phyloP scores from a whole-genome alignment of 2,888 invertebrate species.

The Seira ritae region DNA sequence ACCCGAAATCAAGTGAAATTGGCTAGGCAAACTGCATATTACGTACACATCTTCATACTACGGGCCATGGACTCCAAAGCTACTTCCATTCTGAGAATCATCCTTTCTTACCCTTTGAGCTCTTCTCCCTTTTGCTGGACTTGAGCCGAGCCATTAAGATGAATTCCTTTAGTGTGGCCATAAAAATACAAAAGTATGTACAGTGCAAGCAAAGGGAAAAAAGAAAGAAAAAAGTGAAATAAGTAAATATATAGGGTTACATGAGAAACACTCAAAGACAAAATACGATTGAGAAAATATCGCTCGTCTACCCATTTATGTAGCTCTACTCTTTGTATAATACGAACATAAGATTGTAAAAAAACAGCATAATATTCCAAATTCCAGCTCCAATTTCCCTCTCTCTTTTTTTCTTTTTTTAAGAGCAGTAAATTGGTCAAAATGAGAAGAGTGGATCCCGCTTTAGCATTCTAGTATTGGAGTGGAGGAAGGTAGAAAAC shows the following conservation, averaged over 20 bases:
- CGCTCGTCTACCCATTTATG: not conserved
- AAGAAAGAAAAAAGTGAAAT: not conserved
- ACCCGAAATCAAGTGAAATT: not conserved
- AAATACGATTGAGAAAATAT: not conserved
- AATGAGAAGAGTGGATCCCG: constrained; percentile 8
- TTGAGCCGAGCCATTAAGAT: not conserved
- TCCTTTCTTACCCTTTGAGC: not conserved
- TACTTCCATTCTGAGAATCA: no score
- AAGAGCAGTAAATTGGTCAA: constrained; percentile 57
- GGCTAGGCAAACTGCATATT: not conserved
- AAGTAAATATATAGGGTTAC: not conserved
- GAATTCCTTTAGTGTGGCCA: not conserved
- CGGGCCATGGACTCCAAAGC: no score
- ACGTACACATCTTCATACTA: no score
- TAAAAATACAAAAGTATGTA: no score
- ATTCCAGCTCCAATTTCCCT: no score
- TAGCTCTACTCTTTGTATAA: not conserved
- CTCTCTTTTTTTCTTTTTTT: not conserved
- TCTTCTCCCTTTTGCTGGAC: not conserved
- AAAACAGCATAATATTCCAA: constrained; percentile 31
- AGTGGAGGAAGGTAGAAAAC: constrained; percentile 13
- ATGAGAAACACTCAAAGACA: no score
- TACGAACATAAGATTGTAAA: not conserved
- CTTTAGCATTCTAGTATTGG: not conserved
- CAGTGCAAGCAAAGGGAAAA: no score